phyloP scores from a whole-genome alignment of 2,888 invertebrate species.

The Leucophora obtusa region DNA sequence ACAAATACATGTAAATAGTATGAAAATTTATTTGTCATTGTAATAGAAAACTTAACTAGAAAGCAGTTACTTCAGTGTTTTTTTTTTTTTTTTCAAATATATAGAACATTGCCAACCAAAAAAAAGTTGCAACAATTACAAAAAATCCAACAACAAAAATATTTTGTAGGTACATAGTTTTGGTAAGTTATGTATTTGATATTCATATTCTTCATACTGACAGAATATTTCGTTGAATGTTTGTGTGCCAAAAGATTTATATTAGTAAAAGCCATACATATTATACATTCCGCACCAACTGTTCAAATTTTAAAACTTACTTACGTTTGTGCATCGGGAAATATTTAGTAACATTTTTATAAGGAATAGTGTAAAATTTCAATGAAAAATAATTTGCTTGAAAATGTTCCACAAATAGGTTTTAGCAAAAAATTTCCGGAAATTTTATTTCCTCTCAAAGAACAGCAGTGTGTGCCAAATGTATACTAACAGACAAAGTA shows the following conservation, averaged over 20 bases:
- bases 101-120: conserved; percentile 22
- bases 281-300: too few relatives aligned
- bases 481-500: too few relatives aligned
- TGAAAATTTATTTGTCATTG: conserved; percentile 13
- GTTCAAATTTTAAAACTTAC: too few relatives aligned
- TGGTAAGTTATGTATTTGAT: conserved; percentile 14
- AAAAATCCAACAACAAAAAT: not conserved
- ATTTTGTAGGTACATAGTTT: conserved; percentile 6
- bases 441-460: too few relatives aligned
- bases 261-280: not conserved
- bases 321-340: too few relatives aligned
- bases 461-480: too few relatives aligned
- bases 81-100: conserved; percentile 11
- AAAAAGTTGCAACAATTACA: conserved; percentile 10
- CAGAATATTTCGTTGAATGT: not conserved
- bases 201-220: conserved; percentile 23
- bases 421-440: too few relatives aligned
- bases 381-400: too few relatives aligned
- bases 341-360: too few relatives aligned
- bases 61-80: not conserved
- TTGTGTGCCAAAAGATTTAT: conserved; percentile 20
- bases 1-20: not conserved
- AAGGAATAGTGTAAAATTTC: too few relatives aligned
- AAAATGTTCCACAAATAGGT: too few relatives aligned
- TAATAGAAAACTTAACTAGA: conserved; percentile 14